Evolutionary conservation across 2,888 invertebrate species (phyloP).

Genomic region (Eupithecia inturbata): DNA sequence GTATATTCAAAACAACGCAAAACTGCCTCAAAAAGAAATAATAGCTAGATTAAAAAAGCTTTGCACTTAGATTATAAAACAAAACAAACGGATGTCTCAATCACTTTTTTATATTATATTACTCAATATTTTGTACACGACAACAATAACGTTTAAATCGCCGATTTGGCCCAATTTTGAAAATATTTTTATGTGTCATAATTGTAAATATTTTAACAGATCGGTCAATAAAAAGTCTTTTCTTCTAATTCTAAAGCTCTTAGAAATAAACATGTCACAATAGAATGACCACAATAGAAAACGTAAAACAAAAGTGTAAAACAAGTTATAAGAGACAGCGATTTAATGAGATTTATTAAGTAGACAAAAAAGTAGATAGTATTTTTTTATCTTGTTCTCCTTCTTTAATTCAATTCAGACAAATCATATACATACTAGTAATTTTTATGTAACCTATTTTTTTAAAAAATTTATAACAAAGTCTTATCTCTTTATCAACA

Average conservation of each 20-base stretch:
- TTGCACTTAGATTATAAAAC: constrained; percentile 7
- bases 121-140: constrained; percentile 29
- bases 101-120: constrained; percentile 40
- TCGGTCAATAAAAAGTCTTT: constrained; percentile 49
- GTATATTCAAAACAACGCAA: background rate
- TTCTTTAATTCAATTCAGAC: too few species aligned
- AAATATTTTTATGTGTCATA: constrained; percentile 34
- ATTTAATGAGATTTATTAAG: constrained; percentile 7
- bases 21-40: background rate
- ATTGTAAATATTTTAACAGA: constrained; percentile 54
- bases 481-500: too few species aligned
- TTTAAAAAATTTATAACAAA: too few species aligned
- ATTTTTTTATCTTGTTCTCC: too few species aligned
- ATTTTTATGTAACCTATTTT: too few species aligned
- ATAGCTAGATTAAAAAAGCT: background rate
- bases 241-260: constrained; percentile 46
- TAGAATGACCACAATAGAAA: constrained; percentile 55
- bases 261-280: constrained; percentile 62
- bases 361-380: background rate
- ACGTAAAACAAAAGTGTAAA: constrained; percentile 35
- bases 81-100: constrained; percentile 38
- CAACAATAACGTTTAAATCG: constrained; percentile 38
- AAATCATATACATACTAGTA: too few species aligned
- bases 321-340: constrained; percentile 46
- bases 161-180: constrained; percentile 30